Percentiles rank a stretch among this genome's conserved stretches.
These are phyloP conservation scores for Rhimphoctona megacephalus DNA, from an alignment of 2,888 invertebrate species.

Conservation along the genomic window DNA sequence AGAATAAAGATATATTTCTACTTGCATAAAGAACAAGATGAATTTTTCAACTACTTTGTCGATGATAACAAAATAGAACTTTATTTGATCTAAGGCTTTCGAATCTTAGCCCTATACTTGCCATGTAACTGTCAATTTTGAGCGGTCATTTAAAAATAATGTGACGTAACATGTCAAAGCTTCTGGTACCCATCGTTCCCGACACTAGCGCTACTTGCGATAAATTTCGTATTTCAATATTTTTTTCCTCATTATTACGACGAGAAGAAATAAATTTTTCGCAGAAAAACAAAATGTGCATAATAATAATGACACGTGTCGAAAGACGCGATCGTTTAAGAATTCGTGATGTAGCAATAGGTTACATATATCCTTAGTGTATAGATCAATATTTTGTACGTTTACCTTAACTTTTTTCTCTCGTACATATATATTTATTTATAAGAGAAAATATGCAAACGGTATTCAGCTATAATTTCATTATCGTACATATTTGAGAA, in stretches of 20 bases:
- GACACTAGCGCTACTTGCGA: not conserved
- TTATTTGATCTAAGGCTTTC: not conserved
- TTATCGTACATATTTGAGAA: constrained; percentile 52
- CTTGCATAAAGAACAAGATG: not conserved
- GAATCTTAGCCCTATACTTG: constrained; percentile 6
- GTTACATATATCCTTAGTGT: constrained; percentile 52
- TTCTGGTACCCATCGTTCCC: not conserved
- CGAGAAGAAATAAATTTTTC: not conserved
- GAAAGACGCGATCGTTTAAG: constrained; percentile 54
- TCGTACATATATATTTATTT: constrained; percentile 10
- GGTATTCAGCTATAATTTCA: constrained; percentile 53
- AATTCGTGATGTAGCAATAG: constrained; percentile 67
- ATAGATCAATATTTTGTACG: constrained; percentile 24
- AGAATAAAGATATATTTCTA: not conserved
- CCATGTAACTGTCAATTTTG: constrained; percentile 6
- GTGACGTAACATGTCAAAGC: not conserved
- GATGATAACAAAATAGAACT: not conserved
- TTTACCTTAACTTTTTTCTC: constrained; percentile 13
- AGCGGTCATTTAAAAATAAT: constrained; percentile 2
- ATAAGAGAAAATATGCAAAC: constrained; percentile 40
- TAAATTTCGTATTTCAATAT: constrained; percentile 12
- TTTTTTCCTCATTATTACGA: not conserved
- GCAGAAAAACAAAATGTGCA: constrained; percentile 28
- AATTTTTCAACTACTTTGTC: not conserved
- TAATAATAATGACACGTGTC: constrained; percentile 54